A percentile compares a stretch with the other conserved stretches of the same genome.
phyloP scores from a whole-genome alignment of 2,797 vertebrate species.

The Mastacembelus armatus region DNA sequence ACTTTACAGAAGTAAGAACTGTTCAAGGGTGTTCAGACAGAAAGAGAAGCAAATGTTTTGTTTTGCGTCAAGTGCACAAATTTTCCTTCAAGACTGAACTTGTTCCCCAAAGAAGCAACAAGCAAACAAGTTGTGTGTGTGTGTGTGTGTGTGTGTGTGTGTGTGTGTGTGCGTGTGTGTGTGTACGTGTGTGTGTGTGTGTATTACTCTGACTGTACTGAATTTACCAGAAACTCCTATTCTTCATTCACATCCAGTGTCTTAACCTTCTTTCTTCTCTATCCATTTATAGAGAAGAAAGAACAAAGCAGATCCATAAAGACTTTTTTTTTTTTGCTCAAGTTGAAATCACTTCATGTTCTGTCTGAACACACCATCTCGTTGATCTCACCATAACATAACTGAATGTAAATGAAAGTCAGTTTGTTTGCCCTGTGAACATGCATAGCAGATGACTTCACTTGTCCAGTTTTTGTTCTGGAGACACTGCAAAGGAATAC shows the following conservation, averaged over 20 bases:
- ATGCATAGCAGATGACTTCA: conserved; percentile 14
- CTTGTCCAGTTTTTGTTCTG: conserved; percentile 14
- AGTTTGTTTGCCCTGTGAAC: conserved; percentile 1
- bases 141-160: too few species aligned
- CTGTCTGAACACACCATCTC: background rate
- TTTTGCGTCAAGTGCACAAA: background rate
- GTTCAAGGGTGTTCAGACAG: background rate
- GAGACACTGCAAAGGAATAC: conserved; percentile 21
- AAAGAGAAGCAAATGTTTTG: background rate
- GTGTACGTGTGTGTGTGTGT: too few species aligned
- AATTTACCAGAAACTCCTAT: too few species aligned
- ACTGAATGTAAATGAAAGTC: background rate
- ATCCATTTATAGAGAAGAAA: background rate
- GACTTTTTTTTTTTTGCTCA: too few species aligned
- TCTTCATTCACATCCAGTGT: too few species aligned
- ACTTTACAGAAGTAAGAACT: too few species aligned
- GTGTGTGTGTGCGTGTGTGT: too few species aligned
- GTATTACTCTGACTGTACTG: too few species aligned
- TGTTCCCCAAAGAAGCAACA: too few species aligned
- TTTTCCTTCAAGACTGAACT: background rate
- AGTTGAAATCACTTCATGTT: background rate
- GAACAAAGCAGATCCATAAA: too few species aligned
- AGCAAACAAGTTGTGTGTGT: too few species aligned
- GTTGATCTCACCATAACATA: background rate
- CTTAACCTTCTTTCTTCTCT: too few species aligned